Base-by-base conservation (phyloP, 2,888 invertebrate species). In the Zaprionus obscuricornis region DNA sequence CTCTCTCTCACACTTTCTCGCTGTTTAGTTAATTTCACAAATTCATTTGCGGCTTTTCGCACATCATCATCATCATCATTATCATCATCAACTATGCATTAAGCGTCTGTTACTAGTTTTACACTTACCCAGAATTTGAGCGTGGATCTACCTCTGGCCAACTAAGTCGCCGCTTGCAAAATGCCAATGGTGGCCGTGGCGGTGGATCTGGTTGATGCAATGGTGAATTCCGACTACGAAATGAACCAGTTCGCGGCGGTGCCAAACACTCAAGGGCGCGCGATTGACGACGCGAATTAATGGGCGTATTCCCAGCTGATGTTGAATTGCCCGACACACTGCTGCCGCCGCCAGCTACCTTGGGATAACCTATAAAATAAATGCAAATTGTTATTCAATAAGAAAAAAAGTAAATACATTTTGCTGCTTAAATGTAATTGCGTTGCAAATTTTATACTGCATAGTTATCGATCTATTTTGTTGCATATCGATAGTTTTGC, bases 121-220 rank as follows among this genome's bases (percentile, higher is more conserved):
- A 18, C 26, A 91, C 93, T 94, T 91, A 96, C 96, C 96, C 96
- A 4, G 96, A 96, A 72, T 94, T 94, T 37, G 95, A 94, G 66
- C 95, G 94, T 83, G 94, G 95, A 89, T 96, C 96, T 57, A 96
- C 94, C 90, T 96, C 96, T 5, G 96, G 96, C 96, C 96, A 96
- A 24, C 95, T 95, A 24, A 94, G 92, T 37, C 96, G 92, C 43
- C 96, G 91, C 71, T 94, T 93, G 89, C 96, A 96, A 88, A 96
- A 96, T 39, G 93, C 94, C 89, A 94, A 92, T 22, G 94, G 92
- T 6, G 94, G 94, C 47, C 94, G 93, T 7, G 92, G 92, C 6
- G 93, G 93, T 17, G 92, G 91, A 60, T 87, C 87, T 51, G 83
- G 77, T 36, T 89, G 89, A 72, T 90, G 89, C 34, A 88, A 69